Base-by-base conservation (phyloP, 1,140 invertebrate genomes). In the Thaumetopoea pityocampa region DNA sequence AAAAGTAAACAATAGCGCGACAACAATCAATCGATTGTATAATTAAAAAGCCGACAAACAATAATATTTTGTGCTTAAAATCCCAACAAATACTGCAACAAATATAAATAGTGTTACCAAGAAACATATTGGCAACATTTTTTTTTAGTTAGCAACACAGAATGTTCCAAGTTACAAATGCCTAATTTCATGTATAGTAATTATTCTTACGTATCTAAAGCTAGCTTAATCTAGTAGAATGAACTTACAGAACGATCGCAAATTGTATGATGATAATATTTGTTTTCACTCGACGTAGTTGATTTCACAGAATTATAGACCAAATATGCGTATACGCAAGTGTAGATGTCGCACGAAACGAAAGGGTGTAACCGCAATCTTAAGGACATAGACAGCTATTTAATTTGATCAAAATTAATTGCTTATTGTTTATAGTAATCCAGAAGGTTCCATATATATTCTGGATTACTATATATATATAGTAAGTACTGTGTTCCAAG, bases 151-250 rank as follows among this genome's bases (percentile, higher is more conserved):
- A 64, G 72, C 67, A 77, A 76, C 67, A 74, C 65, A 74, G 65
- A 76, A 69, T 70, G 70, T 74, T 58, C 46, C n/a, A 61, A 80
- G 67, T 70, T 72, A 76, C 61, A 72, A 80, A 73, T 78, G 70
- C 76, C 59, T 71, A 51, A 42, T 38, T 23, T 41, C 28, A 42
- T 46, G 32, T 51, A 62, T 66, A 54, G 51, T 66, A 52, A n/a
- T 51, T 54, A 68, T 52, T 56, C 62, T 73, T 77, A 78, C 44
- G 52, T 53, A 64, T 58, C 64, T 74, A 74, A 55, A 57, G 42
- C 60, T 81, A 78, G 53, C 76, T 74, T 76, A 78, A 18, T 47
- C 64, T 74, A 73, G 47, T 26, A 53, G 59, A 62, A 70, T 71
- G 67, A 74, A 77, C 62, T 53, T 33, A 34, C 32, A 34, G 58